Evolutionary conservation across 1,140 invertebrate species (phyloP).

Genomic region (Xylocopa sonorina): DNA sequence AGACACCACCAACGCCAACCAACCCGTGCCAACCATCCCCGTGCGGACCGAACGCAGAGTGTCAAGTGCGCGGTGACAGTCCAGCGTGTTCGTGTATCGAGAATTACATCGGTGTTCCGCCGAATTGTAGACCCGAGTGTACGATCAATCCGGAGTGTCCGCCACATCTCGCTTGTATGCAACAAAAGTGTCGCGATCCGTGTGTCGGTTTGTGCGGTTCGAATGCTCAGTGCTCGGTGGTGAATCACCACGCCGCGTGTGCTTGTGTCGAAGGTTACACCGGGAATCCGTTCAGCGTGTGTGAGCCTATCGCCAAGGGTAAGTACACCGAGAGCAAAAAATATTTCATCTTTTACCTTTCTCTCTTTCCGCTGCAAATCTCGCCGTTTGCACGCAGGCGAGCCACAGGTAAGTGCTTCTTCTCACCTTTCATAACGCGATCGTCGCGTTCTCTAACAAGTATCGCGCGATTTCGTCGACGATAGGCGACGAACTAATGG

Average conservation of each 20-base stretch:
- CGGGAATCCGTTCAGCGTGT: conserved; percentile 84
- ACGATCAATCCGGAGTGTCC: conserved; percentile 84
- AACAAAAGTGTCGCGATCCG: conserved; percentile 81
- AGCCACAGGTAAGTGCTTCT: conserved; percentile 73
- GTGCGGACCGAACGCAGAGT: conserved; percentile 84
- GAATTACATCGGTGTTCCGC: conserved; percentile 84
- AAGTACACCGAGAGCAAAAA: conserved; percentile 60
- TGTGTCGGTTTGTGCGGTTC: conserved; percentile 83
- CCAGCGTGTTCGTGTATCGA: conserved; percentile 82
- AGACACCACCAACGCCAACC: conserved; percentile 67
- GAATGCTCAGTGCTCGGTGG: conserved; percentile 81
- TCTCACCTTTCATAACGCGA: neutral
- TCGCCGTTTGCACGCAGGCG: conserved; percentile 48
- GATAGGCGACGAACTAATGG: neutral
- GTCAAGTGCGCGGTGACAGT: conserved; percentile 81
- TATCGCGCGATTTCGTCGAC: neutral
- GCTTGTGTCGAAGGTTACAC: conserved; percentile 81
- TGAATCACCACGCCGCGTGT: conserved; percentile 83
- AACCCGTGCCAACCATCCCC: conserved; percentile 85
- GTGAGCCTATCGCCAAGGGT: conserved; percentile 78
- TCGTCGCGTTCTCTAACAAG: neutral
- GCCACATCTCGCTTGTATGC: conserved; percentile 81
- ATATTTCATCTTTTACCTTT: neutral
- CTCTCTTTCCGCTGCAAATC: conserved; percentile 24
- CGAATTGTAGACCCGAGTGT: conserved; percentile 84